Base-by-base conservation (phyloP, 2,797 vertebrate genomes). In the Huso huso region DNA sequence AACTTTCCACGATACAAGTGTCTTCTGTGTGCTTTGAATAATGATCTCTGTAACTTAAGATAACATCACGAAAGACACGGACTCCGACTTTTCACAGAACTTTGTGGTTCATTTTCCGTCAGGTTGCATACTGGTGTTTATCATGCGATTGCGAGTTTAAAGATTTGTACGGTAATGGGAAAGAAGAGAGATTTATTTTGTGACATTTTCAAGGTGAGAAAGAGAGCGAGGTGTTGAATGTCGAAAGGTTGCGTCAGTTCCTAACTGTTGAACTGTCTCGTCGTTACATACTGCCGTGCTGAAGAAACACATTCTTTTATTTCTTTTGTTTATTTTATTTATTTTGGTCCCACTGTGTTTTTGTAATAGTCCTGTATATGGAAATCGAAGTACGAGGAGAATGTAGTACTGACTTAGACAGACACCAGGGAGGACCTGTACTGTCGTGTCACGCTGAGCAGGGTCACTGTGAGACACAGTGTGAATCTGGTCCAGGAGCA, bases 261-360 rank as follows among this genome's bases (percentile, higher is more conserved):
- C 77, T 83, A 82, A 87, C 85, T 85, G 37, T 87, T 85, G 81
- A 7, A 70, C 83, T 72, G 72, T 78, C 78, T 82, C 70, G 74
- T 73, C 69, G 67, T 72, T 74, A 73, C 8, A 9, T 77, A 66
- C 48, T 60, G 62, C 62, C 5, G 52, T n/a, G 49, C 48, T 23
- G 58, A 7, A 49, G 23, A 64, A 49, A 23, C 55, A 69, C 57
- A 23, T 55, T 10, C 1, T 23, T 51, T 18, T 6, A 53, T n/a
- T 51, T 18, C 1, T 18, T 18, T 18, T 18, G 18, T 18, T 13
- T 8, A 52, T 64, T 51, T 1, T 48, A 49, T 51, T 23, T 51
- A 64, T 18, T 51, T 10, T 9, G 7, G 60, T 7, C 1, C 12
- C 48, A 68, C 6, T 13, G 12, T 7, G 55, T n/a, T 58, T 7